A percentile compares a stretch with the other conserved stretches of the same genome.
Conservation (phyloP, 2,113 vertebrate genomes). For the Psilopogon haemacephalus region DNA sequence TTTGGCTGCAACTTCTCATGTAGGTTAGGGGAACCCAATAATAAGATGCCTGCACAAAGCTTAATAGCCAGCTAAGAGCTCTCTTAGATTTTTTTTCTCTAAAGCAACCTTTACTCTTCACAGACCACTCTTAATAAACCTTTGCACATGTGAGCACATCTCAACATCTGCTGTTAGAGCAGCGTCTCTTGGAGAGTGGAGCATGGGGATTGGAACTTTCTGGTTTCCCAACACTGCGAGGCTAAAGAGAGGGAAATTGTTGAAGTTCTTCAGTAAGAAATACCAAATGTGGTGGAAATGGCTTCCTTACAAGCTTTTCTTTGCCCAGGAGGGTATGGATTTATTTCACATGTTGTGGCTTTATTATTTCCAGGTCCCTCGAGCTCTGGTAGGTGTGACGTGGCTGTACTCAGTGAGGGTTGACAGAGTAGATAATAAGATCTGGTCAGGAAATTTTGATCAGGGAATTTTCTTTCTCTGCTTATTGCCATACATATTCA, state of each 20-base stretch:
- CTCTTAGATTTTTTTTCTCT: background rate
- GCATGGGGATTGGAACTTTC: background rate
- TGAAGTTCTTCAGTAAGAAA: background rate
- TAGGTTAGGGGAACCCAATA: background rate
- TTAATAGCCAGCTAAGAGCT: background rate
- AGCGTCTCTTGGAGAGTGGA: background rate
- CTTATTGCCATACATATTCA: constrained; percentile 26
- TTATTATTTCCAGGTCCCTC: constrained; percentile 22
- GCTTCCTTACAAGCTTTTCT: background rate
- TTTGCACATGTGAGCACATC: fast-evolving
- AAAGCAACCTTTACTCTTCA: background rate
- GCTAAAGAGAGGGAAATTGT: background rate
- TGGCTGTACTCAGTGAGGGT: background rate
- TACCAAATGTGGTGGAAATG: background rate
- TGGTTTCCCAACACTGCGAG: background rate
- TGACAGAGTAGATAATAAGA: background rate
- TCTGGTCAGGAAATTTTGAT: constrained; percentile 31
- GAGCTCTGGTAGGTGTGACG: background rate
- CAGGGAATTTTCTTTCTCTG: constrained; percentile 20
- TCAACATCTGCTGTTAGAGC: background rate
- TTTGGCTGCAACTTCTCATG: background rate
- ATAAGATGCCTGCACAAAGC: background rate
- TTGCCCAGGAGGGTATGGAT: background rate
- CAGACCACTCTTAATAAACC: background rate
- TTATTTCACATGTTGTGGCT: background rate